Evolutionary conservation across 1,140 invertebrate species (phyloP).

Genomic region (Hypsibius dujardini): DNA sequence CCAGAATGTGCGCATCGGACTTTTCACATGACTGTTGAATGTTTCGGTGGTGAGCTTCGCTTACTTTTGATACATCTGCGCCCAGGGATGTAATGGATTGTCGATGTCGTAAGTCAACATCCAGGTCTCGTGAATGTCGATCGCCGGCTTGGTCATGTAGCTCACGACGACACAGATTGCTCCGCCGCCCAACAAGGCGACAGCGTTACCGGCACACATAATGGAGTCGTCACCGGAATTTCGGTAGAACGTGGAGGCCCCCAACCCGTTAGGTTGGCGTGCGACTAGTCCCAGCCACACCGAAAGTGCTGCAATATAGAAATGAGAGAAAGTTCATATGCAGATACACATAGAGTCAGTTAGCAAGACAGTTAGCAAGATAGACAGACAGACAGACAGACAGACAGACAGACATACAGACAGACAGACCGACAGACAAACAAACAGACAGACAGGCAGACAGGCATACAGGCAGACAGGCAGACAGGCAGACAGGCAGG

Average conservation of each 20-base stretch:
- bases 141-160: slow-evolving; percentile 26
- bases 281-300: slow-evolving; percentile 31
- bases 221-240: slow-evolving; percentile 32
- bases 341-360: background rate
- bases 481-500: too few species aligned
- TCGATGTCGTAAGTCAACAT: slow-evolving; percentile 36
- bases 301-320: slow-evolving; percentile 26
- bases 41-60: background rate
- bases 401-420: too few species aligned
- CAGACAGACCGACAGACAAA: too few species aligned
- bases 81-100: slow-evolving; percentile 35
- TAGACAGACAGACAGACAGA: too few species aligned
- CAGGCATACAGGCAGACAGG: too few species aligned
- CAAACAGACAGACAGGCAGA: too few species aligned
- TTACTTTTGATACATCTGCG: slow-evolving; percentile 32
- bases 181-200: slow-evolving; percentile 31
- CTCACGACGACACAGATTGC: slow-evolving; percentile 29
- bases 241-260: slow-evolving; percentile 26
- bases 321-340: background rate
- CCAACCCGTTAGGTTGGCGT: slow-evolving; percentile 29
- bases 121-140: slow-evolving; percentile 30
- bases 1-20: too few species aligned
- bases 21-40: too few species aligned
- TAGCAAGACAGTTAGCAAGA: too few species aligned
- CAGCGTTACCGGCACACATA: slow-evolving; percentile 34